Conservation (phyloP, 2,113 vertebrate species). For the Oenanthe oenanthe region DNA sequence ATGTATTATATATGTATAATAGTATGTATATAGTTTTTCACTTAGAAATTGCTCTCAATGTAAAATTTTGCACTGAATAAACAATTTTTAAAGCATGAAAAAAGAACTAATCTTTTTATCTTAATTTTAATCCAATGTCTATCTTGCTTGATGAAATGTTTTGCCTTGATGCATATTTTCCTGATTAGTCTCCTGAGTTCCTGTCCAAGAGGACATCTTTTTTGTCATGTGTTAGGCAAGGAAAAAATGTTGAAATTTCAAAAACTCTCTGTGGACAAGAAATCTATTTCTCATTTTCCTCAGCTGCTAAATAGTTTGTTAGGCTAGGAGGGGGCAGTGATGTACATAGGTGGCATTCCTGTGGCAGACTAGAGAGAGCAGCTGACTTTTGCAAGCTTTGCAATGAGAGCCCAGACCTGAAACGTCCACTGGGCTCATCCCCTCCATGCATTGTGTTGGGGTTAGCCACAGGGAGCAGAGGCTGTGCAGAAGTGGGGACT, state of each 20-base stretch:
- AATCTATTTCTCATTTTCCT: background rate
- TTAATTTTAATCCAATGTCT: background rate
- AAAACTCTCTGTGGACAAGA: background rate
- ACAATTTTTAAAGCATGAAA: background rate
- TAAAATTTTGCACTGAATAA: background rate
- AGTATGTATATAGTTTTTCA: background rate
- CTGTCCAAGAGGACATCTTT: background rate
- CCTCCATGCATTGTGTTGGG: background rate
- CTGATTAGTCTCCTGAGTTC: background rate
- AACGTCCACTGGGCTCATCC: background rate
- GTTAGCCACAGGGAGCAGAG: constrained; percentile 22
- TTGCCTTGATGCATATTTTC: background rate
- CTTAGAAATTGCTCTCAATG: background rate
- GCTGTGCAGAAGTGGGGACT: background rate
- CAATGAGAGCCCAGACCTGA: background rate
- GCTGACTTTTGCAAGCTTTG: background rate
- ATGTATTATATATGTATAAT: too few species aligned
- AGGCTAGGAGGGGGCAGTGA: background rate
- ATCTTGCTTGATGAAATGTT: background rate
- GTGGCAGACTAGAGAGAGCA: background rate
- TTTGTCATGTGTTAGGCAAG: background rate
- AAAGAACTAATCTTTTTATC: background rate
- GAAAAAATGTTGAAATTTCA: constrained; percentile 18
- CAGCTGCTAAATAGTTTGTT: background rate
- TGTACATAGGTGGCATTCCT: constrained; percentile 21